Evolutionary conservation across 1,140 invertebrate genomes (phyloP).

Genomic region (Ceratina japonica): DNA sequence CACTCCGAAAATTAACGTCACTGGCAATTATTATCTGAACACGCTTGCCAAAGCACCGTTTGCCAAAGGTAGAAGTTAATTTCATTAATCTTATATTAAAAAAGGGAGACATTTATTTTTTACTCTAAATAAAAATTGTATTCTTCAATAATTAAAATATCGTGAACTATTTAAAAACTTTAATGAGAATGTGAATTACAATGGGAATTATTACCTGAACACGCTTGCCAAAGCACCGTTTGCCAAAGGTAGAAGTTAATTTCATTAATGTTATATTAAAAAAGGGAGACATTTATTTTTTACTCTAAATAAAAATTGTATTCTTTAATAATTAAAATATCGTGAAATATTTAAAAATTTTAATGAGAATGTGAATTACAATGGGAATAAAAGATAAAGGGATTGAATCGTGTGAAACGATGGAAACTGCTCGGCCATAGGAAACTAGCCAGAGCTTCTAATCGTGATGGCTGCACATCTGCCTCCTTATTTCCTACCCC

Average conservation of each 20-base stretch:
- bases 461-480: slow-evolving; percentile 43
- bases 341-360: too few relatives aligned
- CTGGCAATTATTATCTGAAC: slow-evolving; percentile 50
- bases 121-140: too few relatives aligned
- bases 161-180: neutral
- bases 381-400: too few relatives aligned
- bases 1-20: slow-evolving; percentile 35
- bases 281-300: too few relatives aligned
- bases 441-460: slow-evolving; percentile 9
- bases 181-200: too few relatives aligned
- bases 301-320: too few relatives aligned
- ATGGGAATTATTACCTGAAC: slow-evolving; percentile 50
- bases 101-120: too few relatives aligned
- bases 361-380: too few relatives aligned
- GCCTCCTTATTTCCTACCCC: slow-evolving; percentile 27
- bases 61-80: slow-evolving; percentile 52
- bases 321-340: too few relatives aligned
- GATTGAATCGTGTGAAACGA: too few relatives aligned
- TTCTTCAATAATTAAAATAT: too few relatives aligned
- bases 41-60: slow-evolving; percentile 59
- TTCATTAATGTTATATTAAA: slow-evolving; percentile 10
- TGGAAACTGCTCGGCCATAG: too few relatives aligned
- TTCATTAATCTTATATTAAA: slow-evolving; percentile 4
- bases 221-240: slow-evolving; percentile 59
- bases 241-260: slow-evolving; percentile 52